Conservation (phyloP, 2,888 invertebrate species). For the Drosophila algonquin region DNA sequence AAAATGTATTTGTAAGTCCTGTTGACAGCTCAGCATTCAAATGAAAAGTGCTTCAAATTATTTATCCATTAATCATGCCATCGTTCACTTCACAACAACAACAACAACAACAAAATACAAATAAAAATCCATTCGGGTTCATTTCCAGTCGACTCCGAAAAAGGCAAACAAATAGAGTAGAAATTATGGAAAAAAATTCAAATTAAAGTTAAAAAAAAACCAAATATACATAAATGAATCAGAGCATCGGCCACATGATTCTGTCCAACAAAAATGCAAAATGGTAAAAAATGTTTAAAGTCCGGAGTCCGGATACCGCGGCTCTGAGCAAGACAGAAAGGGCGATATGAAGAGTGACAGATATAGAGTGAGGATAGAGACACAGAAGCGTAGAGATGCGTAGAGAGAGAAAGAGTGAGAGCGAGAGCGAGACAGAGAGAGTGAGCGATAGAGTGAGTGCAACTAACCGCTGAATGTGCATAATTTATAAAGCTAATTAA, state of each 20-base stretch:
- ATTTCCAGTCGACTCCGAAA: constrained; percentile 64
- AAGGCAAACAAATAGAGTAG: constrained; percentile 48
- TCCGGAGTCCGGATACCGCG: not conserved
- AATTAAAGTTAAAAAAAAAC: constrained; percentile 45
- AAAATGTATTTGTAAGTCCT: no score
- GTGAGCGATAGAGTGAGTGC: constrained; percentile 29
- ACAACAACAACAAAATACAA: no score
- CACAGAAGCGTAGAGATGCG: not conserved
- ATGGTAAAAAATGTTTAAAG: constrained; percentile 40
- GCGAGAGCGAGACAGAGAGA: constrained; percentile 6
- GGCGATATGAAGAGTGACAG: not conserved
- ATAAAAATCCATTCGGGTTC: no score
- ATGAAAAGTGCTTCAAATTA: constrained; percentile 47
- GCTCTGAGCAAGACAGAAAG: not conserved
- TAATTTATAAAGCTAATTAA: constrained; percentile 80
- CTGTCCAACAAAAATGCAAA: constrained; percentile 52
- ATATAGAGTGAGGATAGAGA: not conserved
- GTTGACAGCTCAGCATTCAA: no score
- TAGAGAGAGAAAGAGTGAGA: constrained; percentile 12
- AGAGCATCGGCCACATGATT: constrained; percentile 53
- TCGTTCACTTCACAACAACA: constrained; percentile 72
- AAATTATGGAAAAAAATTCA: constrained; percentile 21
- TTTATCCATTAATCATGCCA: constrained; percentile 66
- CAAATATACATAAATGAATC: constrained; percentile 68
- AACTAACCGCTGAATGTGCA: constrained; percentile 78